Conservation (phyloP, 2,888 invertebrate species). For the Pycnomerus fuliginosus region DNA sequence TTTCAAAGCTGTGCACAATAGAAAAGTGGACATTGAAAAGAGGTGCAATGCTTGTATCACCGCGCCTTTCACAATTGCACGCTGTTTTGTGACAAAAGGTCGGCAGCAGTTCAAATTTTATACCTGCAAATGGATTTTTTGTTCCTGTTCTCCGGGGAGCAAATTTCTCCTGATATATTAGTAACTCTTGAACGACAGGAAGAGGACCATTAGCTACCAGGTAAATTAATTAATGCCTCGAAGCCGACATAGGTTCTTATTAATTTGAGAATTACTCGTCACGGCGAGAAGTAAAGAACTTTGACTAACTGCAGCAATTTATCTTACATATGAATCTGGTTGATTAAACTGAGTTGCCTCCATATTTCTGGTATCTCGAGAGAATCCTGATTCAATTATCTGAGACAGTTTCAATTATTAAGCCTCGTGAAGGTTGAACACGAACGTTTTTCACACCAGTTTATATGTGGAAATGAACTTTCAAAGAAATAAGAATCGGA, state of each 20-base stretch:
- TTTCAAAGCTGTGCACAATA: no score
- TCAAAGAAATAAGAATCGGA: constrained; percentile 5
- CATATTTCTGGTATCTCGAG: constrained; percentile 35
- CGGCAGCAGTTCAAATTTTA: no score
- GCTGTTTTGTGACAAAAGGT: no score
- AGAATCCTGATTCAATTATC: constrained; percentile 38
- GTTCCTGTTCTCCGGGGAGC: no score
- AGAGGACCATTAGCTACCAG: constrained; percentile 17
- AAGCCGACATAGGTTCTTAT: constrained; percentile 17
- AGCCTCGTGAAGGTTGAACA: no score
- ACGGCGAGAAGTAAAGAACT: constrained; percentile 22
- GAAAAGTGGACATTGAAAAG: no score
- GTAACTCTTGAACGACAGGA: no score
- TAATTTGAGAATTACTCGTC: constrained; percentile 20
- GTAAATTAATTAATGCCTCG: constrained; percentile 22
- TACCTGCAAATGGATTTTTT: no score
- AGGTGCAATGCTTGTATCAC: no score
- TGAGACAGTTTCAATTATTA: constrained; percentile 22
- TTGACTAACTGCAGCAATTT: constrained; percentile 35
- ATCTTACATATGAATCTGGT: constrained; percentile 39
- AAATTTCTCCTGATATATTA: no score
- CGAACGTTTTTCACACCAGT: constrained; percentile 2
- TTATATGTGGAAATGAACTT: constrained; percentile 16
- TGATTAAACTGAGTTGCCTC: constrained; percentile 36
- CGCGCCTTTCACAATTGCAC: no score